Evolutionary conservation across 2,888 invertebrate species (phyloP), one percentile per base, ranked within the genome.

Genomic region (Volucella zonaria): DNA sequence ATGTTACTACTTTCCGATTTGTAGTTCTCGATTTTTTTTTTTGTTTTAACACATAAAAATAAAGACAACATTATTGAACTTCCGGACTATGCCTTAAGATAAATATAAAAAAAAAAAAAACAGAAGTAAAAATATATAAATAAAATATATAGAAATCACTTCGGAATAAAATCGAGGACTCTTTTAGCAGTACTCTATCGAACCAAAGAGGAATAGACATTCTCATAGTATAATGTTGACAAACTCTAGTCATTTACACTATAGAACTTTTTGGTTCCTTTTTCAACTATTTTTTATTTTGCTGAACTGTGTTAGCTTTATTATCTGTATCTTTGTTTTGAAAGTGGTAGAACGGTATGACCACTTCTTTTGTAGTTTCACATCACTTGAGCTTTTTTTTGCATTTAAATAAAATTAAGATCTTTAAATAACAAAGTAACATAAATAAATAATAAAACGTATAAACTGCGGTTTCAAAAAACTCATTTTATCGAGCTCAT

Each of bases 31-130:
- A 23, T 51, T 11, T 56, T 66, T 40, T 49, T 52, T 61, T 31
- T 42, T 71, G 73, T 42, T 64, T 59, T 12, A 54, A 76, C 61
- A 59, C 61, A 75, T 56, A 14, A 71, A 23, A 58, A 58, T 38
- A 62, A 52, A 45, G n/a, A 31, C 47, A 64, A 64, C 18, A 56
- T 78, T 68, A 68, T 85, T 85, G 68, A 86, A 82, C 82, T 86
- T 82, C 82, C 86, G 82, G 86, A 82, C 77, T 86, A 68, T 86
- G 86, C 86, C 86, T 86, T 86, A 86, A 82, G 66, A 82, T 67
- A 81, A 73, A 62, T 45, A 74, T 43, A 51, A 42, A 64, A 43
- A 64, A 64, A 62, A 23, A 56, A 1, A 59, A 47, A 38, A 76
- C 40, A 31, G 6, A 31, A 31, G 0, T 31, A 6, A 31, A 31